Conservation (phyloP, 2,888 invertebrate genomes). For the Nymphalis c-album region DNA sequence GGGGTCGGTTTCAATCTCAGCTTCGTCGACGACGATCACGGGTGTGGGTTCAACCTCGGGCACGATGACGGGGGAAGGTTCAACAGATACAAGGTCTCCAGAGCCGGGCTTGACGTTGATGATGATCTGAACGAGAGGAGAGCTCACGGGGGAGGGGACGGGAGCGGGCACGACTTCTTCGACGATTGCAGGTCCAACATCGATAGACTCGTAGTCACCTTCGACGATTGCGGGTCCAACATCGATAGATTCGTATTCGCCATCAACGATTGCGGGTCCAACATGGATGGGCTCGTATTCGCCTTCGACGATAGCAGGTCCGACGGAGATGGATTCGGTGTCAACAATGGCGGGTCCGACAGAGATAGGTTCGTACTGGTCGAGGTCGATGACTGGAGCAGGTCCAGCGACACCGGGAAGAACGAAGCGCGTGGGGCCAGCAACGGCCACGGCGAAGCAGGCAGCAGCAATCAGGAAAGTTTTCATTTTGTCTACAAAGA, state of each 20-base stretch:
- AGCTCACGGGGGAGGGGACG: too few species aligned
- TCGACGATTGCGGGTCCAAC: conserved; percentile 32
- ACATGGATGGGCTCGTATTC: conserved; percentile 31
- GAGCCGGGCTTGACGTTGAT: too few species aligned
- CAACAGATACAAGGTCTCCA: too few species aligned
- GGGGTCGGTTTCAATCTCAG: conserved; percentile 19
- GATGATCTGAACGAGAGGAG: too few species aligned
- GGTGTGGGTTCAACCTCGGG: too few species aligned
- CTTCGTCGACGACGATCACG: conserved; percentile 9
- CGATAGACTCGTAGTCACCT: conserved; percentile 25
- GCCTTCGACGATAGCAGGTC: too few species aligned
- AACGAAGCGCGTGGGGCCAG: conserved; percentile 30
- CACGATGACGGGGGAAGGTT: too few species aligned
- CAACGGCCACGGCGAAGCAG: conserved; percentile 39
- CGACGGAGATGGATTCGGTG: not conserved
- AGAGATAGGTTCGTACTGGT: conserved; percentile 18
- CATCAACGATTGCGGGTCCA: conserved; percentile 44
- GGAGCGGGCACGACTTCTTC: too few species aligned
- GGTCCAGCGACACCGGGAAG: conserved; percentile 27
- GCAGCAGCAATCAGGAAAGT: conserved; percentile 36
- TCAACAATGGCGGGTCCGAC: conserved; percentile 26
- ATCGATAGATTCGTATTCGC: conserved; percentile 16
- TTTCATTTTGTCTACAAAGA: conserved; percentile 28
- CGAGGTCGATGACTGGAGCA: conserved; percentile 34
- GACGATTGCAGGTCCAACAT: conserved; percentile 43